phyloP scores from a whole-genome alignment of 2,113 vertebrate species.

The human (Homo sapiens) region DNA sequence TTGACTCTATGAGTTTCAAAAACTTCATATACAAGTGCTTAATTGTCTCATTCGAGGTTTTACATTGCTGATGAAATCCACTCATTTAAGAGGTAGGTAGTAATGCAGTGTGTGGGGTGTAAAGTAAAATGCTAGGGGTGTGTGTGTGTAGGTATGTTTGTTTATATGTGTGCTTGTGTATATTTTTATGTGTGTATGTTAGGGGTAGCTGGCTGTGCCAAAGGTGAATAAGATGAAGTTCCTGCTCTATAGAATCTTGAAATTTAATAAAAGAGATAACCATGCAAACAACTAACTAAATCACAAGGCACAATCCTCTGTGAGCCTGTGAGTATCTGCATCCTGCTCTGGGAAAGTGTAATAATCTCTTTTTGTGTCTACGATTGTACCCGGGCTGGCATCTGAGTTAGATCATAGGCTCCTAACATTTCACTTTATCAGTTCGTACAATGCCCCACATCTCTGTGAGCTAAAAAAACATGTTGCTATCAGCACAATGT shows the following conservation, averaged over 20 bases:
- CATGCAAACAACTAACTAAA: constrained; percentile 19
- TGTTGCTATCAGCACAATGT: constrained; percentile 5
- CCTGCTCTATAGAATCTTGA: constrained; percentile 39
- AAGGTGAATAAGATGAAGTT: neutral
- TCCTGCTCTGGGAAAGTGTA: neutral
- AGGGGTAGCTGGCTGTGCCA: neutral
- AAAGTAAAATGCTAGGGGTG: neutral
- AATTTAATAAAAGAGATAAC: constrained; percentile 47
- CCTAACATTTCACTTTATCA: constrained; percentile 47
- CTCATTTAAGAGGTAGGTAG: neutral
- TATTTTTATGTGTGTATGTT: neutral
- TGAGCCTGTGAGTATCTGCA: neutral
- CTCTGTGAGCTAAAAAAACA: constrained; percentile 29
- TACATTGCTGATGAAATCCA: neutral
- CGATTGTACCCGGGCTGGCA: neutral
- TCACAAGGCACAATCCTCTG: neutral
- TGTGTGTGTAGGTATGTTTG: neutral
- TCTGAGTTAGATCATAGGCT: neutral
- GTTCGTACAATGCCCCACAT: neutral
- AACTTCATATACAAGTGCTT: neutral
- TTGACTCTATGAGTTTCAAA: constrained; percentile 27
- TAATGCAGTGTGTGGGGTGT: no score
- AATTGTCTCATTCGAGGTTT: neutral
- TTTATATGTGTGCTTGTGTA: neutral
- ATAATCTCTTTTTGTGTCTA: constrained; percentile 12